A percentile compares a stretch with the other conserved stretches of the same genome.
These are phyloP conservation scores for Spheniscus humboldti DNA, from an alignment of 2,797 vertebrate species.

Conservation along the genomic window DNA sequence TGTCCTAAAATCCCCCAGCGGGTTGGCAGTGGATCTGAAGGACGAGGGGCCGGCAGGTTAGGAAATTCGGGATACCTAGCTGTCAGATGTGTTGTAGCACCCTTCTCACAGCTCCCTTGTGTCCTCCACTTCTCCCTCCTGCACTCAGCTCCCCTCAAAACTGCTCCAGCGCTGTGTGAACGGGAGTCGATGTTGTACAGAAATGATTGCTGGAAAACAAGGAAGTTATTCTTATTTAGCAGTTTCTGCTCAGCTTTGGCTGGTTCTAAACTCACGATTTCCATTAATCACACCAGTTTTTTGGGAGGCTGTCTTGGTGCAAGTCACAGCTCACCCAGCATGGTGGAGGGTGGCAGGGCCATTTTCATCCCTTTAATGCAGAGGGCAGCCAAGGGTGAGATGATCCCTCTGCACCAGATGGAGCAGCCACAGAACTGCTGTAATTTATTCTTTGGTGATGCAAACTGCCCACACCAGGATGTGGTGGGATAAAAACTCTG, in stretches of 20 bases:
- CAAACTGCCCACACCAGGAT: background rate
- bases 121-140: constrained; percentile 66
- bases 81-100: constrained; percentile 60
- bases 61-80: constrained; percentile 75
- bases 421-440: background rate
- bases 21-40: constrained; percentile 68
- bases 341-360: background rate
- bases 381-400: background rate
- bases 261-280: background rate
- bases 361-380: background rate
- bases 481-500: constrained; percentile 13
- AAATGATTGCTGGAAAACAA: constrained; percentile 72
- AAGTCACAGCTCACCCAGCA: background rate
- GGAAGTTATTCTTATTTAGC: background rate
- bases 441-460: background rate
- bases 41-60: constrained; percentile 72
- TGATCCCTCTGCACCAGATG: background rate
- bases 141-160: constrained; percentile 76
- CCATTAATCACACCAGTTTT: background rate
- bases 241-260: background rate
- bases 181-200: constrained; percentile 47
- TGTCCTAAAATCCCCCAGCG: constrained; percentile 58
- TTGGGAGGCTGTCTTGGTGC: background rate
- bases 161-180: constrained; percentile 59
- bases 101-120: constrained; percentile 53